phyloP scores from a whole-genome alignment of 2,113 vertebrate genomes.

The Gallinago jamesoni region DNA sequence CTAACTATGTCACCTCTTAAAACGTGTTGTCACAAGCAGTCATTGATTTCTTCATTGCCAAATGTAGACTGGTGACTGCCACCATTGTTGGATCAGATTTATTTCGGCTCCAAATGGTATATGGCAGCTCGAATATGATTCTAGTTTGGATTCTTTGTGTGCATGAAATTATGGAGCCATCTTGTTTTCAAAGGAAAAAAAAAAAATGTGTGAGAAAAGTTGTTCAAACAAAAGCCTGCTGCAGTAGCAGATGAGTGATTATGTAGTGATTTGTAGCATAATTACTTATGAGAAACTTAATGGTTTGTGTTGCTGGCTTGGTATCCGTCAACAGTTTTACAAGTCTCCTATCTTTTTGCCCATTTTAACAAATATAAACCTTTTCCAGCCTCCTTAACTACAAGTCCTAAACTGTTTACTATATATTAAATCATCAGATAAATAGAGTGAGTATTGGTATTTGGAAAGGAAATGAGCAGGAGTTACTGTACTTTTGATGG shows the following conservation, averaged over 20 bases:
- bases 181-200: background rate
- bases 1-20: background rate
- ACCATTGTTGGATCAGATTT: background rate
- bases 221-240: background rate
- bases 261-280: slow-evolving; percentile 2
- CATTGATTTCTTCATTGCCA: background rate
- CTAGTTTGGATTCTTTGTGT: background rate
- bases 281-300: background rate
- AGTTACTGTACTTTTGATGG: slow-evolving; percentile 8
- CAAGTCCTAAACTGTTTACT: background rate
- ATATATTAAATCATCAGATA: slow-evolving; percentile 1
- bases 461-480: slow-evolving; percentile 11
- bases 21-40: background rate
- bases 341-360: background rate
- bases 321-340: background rate
- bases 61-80: background rate
- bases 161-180: background rate
- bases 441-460: slow-evolving; percentile 24
- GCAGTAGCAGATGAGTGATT: slow-evolving; percentile 2
- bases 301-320: background rate
- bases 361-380: background rate
- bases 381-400: background rate
- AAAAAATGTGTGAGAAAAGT: background rate
- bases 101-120: background rate
- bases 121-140: background rate